Evolutionary conservation across 2,888 invertebrate species (phyloP).

Genomic region (Caenorhabditis sinica): DNA sequence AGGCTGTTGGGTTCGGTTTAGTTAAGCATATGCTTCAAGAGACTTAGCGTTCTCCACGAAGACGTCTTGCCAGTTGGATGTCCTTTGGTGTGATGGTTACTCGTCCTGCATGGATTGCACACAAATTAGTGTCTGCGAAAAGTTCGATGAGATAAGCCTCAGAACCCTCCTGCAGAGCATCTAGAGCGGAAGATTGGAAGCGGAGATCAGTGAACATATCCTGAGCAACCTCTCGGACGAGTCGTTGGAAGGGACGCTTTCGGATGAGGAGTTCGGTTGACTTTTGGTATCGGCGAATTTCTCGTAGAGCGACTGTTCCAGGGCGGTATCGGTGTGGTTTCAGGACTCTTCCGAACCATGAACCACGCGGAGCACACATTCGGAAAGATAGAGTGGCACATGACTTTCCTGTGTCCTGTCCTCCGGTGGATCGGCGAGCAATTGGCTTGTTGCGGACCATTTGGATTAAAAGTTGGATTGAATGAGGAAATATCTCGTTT

Average conservation of each 20-base stretch:
- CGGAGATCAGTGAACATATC: conserved; percentile 2
- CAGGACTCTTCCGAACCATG: conserved; percentile 86
- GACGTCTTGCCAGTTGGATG: conserved; percentile 91
- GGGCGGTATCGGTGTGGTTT: conserved; percentile 97
- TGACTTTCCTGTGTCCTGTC: too few relatives aligned
- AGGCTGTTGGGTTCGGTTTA: conserved; percentile 69
- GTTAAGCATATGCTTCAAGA: not conserved
- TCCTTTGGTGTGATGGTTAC: conserved; percentile 95
- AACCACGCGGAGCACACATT: too few relatives aligned
- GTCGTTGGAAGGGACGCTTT: conserved; percentile 68
- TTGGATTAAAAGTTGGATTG: too few relatives aligned
- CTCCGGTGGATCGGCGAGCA: too few relatives aligned
- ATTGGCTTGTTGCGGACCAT: conserved; percentile 74
- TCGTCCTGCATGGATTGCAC: conserved; percentile 97
- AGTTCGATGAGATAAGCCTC: conserved; percentile 86
- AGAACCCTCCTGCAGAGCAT: not conserved
- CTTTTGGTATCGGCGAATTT: conserved; percentile 97
- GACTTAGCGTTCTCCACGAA: conserved; percentile 87
- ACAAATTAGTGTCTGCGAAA: conserved; percentile 97
- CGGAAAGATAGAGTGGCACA: too few relatives aligned
- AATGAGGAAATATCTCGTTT: too few relatives aligned
- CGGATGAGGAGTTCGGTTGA: conserved; percentile 88
- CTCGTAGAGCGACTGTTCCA: conserved; percentile 96
- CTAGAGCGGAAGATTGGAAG: conserved; percentile 31
- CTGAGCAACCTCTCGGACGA: conserved; percentile 64